Percentiles rank a stretch among this genome's conserved stretches.
Conservation (phyloP, 2,888 invertebrate genomes). For the Catotricha subobsoleta region DNA sequence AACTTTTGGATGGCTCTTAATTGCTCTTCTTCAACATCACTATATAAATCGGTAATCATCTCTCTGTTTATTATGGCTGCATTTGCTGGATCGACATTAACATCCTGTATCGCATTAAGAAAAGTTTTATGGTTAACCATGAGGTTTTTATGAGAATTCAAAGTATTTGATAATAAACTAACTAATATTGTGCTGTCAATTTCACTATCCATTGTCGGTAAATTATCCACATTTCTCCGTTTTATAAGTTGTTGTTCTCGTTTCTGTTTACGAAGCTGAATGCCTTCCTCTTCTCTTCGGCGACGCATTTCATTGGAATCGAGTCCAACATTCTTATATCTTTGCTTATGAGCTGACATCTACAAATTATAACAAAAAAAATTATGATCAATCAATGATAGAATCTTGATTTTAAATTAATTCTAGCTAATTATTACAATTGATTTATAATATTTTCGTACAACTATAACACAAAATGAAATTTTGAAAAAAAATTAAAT, state of each 20-base stretch:
- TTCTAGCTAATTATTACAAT: too few species aligned
- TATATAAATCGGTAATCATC: conserved; percentile 73
- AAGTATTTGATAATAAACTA: conserved; percentile 7
- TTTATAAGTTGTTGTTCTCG: conserved; percentile 88
- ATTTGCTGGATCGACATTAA: conserved; percentile 2
- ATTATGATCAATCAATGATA: too few species aligned
- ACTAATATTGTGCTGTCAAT: conserved; percentile 23
- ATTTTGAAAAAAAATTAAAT: too few species aligned
- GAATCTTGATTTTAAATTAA: not conserved
- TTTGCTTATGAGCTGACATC: conserved; percentile 77
- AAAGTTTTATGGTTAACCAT: not conserved
- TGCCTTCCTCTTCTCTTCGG: conserved; percentile 87
- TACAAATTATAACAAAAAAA: conserved; percentile 19
- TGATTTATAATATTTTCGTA: too few species aligned
- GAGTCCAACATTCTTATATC: conserved; percentile 85
- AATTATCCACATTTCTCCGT: conserved; percentile 59
- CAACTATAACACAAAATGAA: too few species aligned
- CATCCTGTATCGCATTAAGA: not conserved
- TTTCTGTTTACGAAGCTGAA: conserved; percentile 88
- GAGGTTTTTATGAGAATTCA: not conserved
- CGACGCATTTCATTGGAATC: conserved; percentile 84
- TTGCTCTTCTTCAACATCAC: conserved; percentile 57
- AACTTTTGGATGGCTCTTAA: conserved; percentile 80
- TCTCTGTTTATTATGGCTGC: conserved; percentile 30
- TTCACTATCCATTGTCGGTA: conserved; percentile 25